Base-by-base conservation (phyloP, 1,140 invertebrate species). In the Lepidurus packardi region DNA sequence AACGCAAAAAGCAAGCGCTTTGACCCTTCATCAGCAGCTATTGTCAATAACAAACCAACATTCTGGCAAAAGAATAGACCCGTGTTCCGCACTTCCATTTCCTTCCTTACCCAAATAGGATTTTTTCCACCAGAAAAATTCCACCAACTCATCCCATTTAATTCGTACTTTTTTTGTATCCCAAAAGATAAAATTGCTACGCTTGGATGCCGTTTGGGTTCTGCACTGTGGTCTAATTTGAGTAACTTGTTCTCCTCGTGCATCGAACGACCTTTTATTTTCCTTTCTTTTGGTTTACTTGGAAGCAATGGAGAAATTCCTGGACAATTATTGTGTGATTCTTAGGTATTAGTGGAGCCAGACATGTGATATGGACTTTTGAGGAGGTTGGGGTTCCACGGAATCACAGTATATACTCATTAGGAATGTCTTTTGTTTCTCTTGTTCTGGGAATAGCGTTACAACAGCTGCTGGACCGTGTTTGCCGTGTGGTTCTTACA, bases 401-500 rank as follows among this genome's bases (percentile, higher is more conserved):
- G 53, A n/a, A 16, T 65, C 16, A 16, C 53, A 65, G 16, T 65
- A 65, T 65, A 65, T 65, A 65, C 53, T 65, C 53, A 65, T 65
- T 65, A 65, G 13, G 5, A 16, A 7, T 65, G 53, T n/a, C 53
- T 65, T 65, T 65, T 47, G 45, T 47, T 65, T 65, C 5, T 65
- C 13, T 65, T 65, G 53, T 13, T 65, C 53, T 9, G 4, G 10
- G 21, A 65, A 65, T 65, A 65, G 13, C 53, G 53, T 16, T 65
- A 65, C 13, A 47, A 65, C 53, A 65, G 53, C 53, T 65, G 53
- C 53, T 65, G 53, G 53, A n/a, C 13, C 21, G 53, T 65, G 53
- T 65, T 21, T 65, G 53, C 53, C 8, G 53, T 11, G 53, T 65
- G 16, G 47, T 65, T 65, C 53, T 65, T 65, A 21, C 16, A 65